Evolutionary conservation across 2,888 invertebrate genomes (phyloP).

Genomic region (Noctua janthina): DNA sequence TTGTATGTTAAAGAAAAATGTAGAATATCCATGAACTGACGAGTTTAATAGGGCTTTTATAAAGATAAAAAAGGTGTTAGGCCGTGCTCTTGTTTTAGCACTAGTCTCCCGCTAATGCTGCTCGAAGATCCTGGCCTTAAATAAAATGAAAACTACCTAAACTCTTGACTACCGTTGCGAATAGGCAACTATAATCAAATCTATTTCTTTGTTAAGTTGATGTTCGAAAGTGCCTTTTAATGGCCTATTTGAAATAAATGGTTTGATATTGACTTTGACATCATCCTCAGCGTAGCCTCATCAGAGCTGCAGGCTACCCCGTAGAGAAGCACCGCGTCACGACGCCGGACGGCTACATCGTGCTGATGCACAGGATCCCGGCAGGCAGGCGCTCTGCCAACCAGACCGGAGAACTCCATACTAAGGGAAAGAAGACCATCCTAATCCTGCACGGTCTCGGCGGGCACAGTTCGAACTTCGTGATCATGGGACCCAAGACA

Average conservation of each 20-base stretch:
- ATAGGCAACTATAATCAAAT: too few relatives aligned
- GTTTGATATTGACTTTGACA: background rate
- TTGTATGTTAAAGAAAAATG: too few relatives aligned
- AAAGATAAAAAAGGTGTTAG: too few relatives aligned
- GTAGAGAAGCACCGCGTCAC: conserved; percentile 85
- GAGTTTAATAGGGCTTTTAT: too few relatives aligned
- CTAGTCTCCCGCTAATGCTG: too few relatives aligned
- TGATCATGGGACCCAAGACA: conserved; percentile 92
- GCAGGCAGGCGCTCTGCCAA: conserved; percentile 81
- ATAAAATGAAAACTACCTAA: too few relatives aligned
- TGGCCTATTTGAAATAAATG: background rate
- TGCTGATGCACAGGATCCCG: conserved; percentile 91
- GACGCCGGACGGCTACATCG: conserved; percentile 91
- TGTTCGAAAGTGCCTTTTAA: background rate
- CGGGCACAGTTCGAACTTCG: conserved; percentile 92
- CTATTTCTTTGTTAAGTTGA: too few relatives aligned
- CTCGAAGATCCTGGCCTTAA: too few relatives aligned
- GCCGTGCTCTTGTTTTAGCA: too few relatives aligned
- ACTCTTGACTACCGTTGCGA: too few relatives aligned
- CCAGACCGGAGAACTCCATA: conserved; percentile 68
- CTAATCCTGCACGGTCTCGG: conserved; percentile 84
- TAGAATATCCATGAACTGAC: too few relatives aligned
- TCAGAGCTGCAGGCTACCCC: conserved; percentile 87
- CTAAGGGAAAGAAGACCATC: conserved; percentile 83
- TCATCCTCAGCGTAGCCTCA: conserved; percentile 84